A percentile compares a stretch with the other conserved stretches of the same genome.
These are phyloP conservation scores for Eucidaris tribuloides DNA, from an alignment of 35 echinoderm and acorn worm genomes.

Conservation along the genomic window DNA sequence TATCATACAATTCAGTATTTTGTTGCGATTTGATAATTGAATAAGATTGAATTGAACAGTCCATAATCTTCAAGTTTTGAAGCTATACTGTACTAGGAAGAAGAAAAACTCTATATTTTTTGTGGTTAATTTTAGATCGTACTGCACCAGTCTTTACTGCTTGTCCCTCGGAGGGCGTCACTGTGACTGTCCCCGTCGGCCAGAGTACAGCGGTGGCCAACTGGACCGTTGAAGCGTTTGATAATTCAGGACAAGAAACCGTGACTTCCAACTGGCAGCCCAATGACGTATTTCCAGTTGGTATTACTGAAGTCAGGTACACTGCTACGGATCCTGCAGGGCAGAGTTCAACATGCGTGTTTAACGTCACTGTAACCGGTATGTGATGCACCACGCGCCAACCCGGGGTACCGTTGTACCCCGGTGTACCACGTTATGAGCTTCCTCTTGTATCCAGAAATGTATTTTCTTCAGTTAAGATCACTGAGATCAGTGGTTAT, in stretches of 20 bases:
- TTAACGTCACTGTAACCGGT: constrained; percentile 25
- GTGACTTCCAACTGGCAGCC: background rate
- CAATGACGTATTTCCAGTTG: background rate
- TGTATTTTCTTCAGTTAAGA: background rate
- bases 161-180: background rate
- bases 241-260: constrained; percentile 25
- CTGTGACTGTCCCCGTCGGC: background rate
- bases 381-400: background rate
- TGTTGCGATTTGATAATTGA: no score
- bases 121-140: background rate
- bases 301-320: constrained; percentile 10
- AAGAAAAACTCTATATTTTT: no score
- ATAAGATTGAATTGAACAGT: no score
- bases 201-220: background rate
- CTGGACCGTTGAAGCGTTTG: constrained; percentile 19
- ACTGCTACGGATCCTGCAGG: background rate
- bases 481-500: background rate
- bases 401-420: no score
- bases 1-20: no score
- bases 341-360: background rate
- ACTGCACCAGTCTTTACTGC: background rate
- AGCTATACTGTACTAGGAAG: no score
- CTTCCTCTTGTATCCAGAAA: background rate
- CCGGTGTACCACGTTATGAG: no score
- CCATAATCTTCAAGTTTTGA: no score